Base-by-base conservation (phyloP, 2,888 invertebrate genomes). In the Heteropelma amictum region DNA sequence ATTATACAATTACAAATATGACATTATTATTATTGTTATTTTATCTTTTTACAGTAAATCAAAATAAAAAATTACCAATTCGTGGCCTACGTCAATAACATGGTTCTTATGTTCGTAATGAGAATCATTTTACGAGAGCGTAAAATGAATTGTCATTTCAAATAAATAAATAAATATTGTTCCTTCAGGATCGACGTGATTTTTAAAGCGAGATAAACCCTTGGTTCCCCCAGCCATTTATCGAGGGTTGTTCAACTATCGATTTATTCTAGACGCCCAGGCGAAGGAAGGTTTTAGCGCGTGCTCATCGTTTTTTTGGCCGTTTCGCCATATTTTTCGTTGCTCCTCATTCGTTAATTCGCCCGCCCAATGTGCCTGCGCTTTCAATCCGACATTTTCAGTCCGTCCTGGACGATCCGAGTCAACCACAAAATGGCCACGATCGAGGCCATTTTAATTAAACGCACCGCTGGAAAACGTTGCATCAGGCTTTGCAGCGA, bases 221-320 rank as follows among this genome's bases (percentile, higher is more conserved):
- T 17, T 54, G 14, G 35, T 64, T 69, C 42, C 42, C 49, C 26
- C 30, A 58, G 40, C 19, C 30, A 19, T 30, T 30, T 64, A 64
- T 64, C 64, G 42, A 51, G 56, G 73, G 73, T 69, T 58, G 53
- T 69, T 74, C 64, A 64, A 64, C 73, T 74, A 74, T 74, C 64
- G 73, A 74, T 69, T 74, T 53, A 69, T 64, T 64, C 35, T 7
- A n/a, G n/a, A 17, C 17, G 35, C 42, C 69, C 56, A 69, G 64
- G 60, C 38, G 40, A 53, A n/a, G 35, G 42, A 42, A 58, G 58
- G 45, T 60, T 64, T 53, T 58, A n/a, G n/a, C n/a, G n/a, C n/a
- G 58, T 26, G 35, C 21, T 19, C 49, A 28, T 40, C 26, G 51
- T 51, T 17, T 73, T 73, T 60, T 61, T 21, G 45, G 17, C 35